Conservation (phyloP, 2,113 vertebrate species). For the Ictalurus furcatus region DNA sequence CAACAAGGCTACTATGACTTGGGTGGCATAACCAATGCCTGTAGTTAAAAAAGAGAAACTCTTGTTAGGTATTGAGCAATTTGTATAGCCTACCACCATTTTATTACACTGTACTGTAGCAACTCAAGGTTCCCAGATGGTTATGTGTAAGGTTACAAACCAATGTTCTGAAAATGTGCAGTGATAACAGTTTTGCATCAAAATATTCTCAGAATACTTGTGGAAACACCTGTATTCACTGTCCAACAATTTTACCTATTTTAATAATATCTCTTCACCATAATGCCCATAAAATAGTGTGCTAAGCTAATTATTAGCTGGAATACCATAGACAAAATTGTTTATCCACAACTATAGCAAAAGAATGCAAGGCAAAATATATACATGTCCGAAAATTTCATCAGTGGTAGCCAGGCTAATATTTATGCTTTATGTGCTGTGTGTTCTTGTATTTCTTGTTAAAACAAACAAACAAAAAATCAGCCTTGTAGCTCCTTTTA, state of each 20-base stretch:
- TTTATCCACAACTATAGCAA: background rate
- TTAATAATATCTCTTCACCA: background rate
- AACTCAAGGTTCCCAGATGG: background rate
- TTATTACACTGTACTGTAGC: background rate
- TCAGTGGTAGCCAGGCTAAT: background rate
- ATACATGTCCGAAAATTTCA: background rate
- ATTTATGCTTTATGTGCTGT: background rate
- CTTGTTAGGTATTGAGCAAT: background rate
- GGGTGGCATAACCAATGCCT: conserved; percentile 93
- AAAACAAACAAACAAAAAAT: background rate
- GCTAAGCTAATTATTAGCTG: background rate
- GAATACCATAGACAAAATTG: background rate
- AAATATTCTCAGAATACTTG: background rate
- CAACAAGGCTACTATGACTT: conserved; percentile 85
- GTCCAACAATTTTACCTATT: background rate
- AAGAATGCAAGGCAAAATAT: background rate
- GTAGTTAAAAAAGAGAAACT: background rate
- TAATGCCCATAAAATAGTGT: background rate
- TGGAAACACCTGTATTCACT: background rate
- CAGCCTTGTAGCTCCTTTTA: background rate
- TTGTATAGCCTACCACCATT: background rate
- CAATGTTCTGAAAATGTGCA: background rate
- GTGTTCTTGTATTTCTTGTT: background rate
- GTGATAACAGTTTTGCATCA: background rate
- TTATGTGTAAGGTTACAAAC: background rate